phyloP scores from a whole-genome alignment of 2,113 vertebrate species.

The Fulica atra region DNA sequence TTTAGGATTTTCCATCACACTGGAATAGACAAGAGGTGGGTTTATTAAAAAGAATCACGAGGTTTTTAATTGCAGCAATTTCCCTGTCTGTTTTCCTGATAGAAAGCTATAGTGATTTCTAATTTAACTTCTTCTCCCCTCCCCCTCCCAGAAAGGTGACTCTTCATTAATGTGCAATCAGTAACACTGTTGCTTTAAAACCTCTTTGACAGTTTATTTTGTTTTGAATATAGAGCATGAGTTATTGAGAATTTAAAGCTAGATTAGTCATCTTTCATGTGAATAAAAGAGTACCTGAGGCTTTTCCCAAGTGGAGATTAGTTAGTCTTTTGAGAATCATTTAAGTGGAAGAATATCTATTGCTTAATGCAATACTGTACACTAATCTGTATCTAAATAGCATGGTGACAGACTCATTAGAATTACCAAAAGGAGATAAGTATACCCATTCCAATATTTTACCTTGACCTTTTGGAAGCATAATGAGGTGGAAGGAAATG shows the following conservation, averaged over 20 bases:
- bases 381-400: neutral
- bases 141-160: rapidly evolving
- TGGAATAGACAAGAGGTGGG: neutral
- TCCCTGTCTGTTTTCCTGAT: neutral
- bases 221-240: neutral
- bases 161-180: neutral
- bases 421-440: neutral
- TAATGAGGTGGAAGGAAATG: neutral
- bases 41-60: neutral
- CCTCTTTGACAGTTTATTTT: neutral
- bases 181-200: neutral
- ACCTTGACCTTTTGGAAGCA: neutral
- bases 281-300: neutral
- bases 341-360: neutral
- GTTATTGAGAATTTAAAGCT: neutral
- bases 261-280: neutral
- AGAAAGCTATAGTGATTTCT: neutral
- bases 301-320: neutral
- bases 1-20: neutral
- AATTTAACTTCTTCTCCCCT: neutral
- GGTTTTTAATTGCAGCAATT: conserved; percentile 6
- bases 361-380: neutral
- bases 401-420: neutral
- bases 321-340: neutral
- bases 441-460: neutral